These are phyloP conservation scores for Marcusenius ussheri DNA, from an alignment of 2,113 vertebrate genomes.

Conservation along the genomic window DNA sequence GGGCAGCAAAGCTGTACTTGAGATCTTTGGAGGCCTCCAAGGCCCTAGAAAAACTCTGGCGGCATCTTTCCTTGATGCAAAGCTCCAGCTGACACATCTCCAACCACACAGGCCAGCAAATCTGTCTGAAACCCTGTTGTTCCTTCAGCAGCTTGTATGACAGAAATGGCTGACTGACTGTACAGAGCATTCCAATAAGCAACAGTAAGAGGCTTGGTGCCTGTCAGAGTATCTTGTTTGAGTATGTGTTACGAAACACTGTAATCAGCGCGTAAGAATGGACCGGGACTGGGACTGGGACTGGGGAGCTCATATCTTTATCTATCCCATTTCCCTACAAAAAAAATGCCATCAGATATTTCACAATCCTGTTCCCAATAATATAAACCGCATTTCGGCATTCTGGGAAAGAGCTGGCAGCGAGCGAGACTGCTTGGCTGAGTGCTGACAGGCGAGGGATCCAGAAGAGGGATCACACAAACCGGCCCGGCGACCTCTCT, in stretches of 20 bases:
- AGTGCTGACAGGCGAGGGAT: neutral
- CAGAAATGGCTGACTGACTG: neutral
- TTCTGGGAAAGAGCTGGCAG: neutral
- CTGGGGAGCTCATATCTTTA: neutral
- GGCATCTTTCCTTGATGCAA: neutral
- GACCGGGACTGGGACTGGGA: neutral
- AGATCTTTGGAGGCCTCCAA: neutral
- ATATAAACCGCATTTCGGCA: neutral
- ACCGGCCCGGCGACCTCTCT: neutral
- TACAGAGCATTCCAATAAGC: neutral
- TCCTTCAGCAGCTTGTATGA: neutral
- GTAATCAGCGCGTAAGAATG: neutral
- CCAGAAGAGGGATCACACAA: neutral
- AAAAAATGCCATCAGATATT: neutral
- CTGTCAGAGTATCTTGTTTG: neutral
- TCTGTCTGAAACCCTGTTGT: neutral
- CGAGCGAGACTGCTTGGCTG: neutral
- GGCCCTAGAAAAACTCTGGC: neutral
- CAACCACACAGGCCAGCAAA: neutral
- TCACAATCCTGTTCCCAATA: neutral
- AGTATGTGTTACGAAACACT: neutral
- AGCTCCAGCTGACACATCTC: neutral
- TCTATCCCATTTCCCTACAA: neutral
- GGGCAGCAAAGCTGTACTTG: neutral
- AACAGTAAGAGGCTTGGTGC: neutral